Evolutionary conservation across 2,113 vertebrate genomes (phyloP).

Genomic region (Bagarius yarrelli): DNA sequence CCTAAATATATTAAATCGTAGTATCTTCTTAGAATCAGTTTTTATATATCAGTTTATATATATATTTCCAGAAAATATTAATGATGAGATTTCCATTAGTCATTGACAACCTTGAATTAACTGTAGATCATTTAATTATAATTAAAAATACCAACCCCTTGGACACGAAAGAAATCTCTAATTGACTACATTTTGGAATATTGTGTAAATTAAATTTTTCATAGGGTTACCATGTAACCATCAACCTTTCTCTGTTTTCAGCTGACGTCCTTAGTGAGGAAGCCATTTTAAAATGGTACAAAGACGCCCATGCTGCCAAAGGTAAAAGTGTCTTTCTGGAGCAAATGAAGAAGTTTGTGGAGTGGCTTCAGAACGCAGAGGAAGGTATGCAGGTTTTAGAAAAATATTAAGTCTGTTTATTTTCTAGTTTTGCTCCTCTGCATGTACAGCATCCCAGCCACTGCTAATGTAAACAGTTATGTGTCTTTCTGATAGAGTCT

Average conservation of each 20-base stretch:
- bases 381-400: conserved; percentile 73
- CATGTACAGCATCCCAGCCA: background rate
- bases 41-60: too few relatives aligned
- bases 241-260: conserved; percentile 55
- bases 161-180: background rate
- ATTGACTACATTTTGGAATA: background rate
- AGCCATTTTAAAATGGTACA: conserved; percentile 89
- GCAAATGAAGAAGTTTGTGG: conserved; percentile 94
- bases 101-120: too few relatives aligned
- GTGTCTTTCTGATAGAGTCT: conserved; percentile 73
- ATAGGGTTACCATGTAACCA: background rate
- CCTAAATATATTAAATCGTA: too few relatives aligned
- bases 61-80: too few relatives aligned
- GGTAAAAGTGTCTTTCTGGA: conserved; percentile 91
- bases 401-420: background rate
- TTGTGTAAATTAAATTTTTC: background rate
- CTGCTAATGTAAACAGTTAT: background rate
- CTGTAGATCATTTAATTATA: background rate
- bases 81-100: too few relatives aligned
- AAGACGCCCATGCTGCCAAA: conserved; percentile 85
- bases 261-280: conserved; percentile 90
- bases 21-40: too few relatives aligned
- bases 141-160: background rate
- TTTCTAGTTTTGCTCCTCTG: background rate
- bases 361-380: conserved; percentile 90